phyloP scores from a whole-genome alignment of 64 coral and sea anemone species.

The Stichodactyla mertensii region DNA sequence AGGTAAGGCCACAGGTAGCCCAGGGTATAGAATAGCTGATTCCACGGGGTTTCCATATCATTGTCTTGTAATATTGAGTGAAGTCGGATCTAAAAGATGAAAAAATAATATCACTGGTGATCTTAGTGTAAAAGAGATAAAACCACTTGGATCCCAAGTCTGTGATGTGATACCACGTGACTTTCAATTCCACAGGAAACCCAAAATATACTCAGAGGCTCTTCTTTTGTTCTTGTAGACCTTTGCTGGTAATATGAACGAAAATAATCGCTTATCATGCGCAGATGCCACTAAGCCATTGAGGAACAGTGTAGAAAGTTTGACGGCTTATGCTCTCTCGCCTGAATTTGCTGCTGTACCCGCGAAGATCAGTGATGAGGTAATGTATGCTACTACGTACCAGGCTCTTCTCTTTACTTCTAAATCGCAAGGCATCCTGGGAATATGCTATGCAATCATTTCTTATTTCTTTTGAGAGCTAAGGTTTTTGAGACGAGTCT shows the following conservation, averaged over 20 bases:
- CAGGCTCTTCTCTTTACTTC: not conserved
- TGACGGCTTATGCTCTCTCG: constrained; percentile 90
- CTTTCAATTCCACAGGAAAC: not conserved
- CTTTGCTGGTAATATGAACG: constrained; percentile 66
- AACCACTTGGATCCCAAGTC: no score
- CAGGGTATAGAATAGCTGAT: not conserved
- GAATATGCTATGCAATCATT: no score
- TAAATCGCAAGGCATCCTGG: no score
- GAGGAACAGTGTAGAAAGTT: constrained; percentile 77
- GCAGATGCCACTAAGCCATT: constrained; percentile 70
- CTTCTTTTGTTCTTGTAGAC: constrained; percentile 12
- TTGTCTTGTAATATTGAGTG: no score
- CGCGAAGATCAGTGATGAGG: constrained; percentile 95
- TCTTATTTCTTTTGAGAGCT: no score
- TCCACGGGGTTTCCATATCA: no score
- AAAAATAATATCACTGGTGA: no score
- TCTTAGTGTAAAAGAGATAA: no score
- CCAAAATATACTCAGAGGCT: not conserved
- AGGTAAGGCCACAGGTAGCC: constrained; percentile 53
- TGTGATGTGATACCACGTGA: no score
- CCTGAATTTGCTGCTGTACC: constrained; percentile 92
- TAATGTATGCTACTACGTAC: not conserved
- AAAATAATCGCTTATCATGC: constrained; percentile 66
- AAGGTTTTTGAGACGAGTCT: no score
- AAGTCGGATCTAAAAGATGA: no score